phyloP scores from a whole-genome alignment of 2,888 invertebrate species.

The Eubasilissa splendida region DNA sequence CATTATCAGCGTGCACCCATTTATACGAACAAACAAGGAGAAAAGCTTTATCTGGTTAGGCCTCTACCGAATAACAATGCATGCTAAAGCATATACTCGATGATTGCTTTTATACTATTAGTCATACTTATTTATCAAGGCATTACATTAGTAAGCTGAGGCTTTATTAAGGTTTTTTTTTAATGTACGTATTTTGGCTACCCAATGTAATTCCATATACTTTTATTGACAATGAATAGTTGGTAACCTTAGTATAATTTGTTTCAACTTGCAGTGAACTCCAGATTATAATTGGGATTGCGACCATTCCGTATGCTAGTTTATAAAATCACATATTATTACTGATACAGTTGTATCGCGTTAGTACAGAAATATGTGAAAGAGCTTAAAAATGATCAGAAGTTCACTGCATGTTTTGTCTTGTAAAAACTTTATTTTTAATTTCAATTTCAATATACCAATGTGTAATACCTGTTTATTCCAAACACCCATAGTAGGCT shows the following conservation, averaged over 20 bases:
- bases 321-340: too few relatives aligned
- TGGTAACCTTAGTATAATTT: slow-evolving; percentile 12
- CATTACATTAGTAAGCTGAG: slow-evolving; percentile 34
- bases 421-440: slow-evolving; percentile 29
- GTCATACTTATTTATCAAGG: slow-evolving; percentile 35
- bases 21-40: slow-evolving; percentile 97
- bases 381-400: too few relatives aligned
- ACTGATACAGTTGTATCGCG: too few relatives aligned
- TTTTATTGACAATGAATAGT: slow-evolving; percentile 24
- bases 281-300: too few relatives aligned
- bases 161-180: slow-evolving; percentile 19
- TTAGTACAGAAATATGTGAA: too few relatives aligned
- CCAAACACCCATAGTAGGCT: slow-evolving; percentile 10
- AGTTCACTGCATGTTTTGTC: slow-evolving; percentile 15
- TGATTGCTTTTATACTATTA: slow-evolving; percentile 19
- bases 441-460: slow-evolving; percentile 23
- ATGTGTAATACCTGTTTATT: neutral
- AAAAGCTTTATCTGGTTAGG: slow-evolving; percentile 96
- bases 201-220: slow-evolving; percentile 36
- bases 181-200: slow-evolving; percentile 24
- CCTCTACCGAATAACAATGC: slow-evolving; percentile 82
- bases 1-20: slow-evolving; percentile 99
- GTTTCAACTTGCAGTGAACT: neutral
- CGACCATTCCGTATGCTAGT: too few relatives aligned
- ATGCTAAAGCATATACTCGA: slow-evolving; percentile 49